Evolutionary conservation across 2,113 vertebrate genomes (phyloP).

Genomic region (Perca fluviatilis): DNA sequence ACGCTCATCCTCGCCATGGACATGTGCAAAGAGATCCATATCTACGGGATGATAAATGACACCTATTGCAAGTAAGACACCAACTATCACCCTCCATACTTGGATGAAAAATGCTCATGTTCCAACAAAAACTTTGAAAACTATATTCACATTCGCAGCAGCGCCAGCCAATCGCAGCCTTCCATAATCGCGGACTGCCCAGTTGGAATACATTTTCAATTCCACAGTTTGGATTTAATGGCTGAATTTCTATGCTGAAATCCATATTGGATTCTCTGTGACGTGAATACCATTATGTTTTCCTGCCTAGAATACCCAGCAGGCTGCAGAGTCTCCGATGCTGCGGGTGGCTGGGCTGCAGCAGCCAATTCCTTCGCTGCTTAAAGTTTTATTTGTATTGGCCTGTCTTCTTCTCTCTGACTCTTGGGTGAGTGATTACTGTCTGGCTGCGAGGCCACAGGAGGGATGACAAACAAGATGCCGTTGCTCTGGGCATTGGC

Average conservation of each 20-base stretch:
- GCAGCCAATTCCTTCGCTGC: slow-evolving; percentile 33
- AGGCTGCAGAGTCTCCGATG: slow-evolving; percentile 40
- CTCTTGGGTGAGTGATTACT: slow-evolving; percentile 51
- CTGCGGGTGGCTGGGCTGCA: slow-evolving; percentile 37
- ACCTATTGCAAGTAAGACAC: slow-evolving; percentile 96
- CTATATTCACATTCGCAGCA: slow-evolving; percentile 45
- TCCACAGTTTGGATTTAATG: slow-evolving; percentile 64
- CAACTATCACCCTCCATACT: background rate
- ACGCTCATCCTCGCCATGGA: slow-evolving; percentile 99
- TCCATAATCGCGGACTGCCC: slow-evolving; percentile 22
- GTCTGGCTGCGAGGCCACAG: slow-evolving; percentile 48
- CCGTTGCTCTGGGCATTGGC: slow-evolving; percentile 25
- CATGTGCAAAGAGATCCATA: slow-evolving; percentile 95
- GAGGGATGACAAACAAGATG: slow-evolving; percentile 67
- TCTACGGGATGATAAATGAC: slow-evolving; percentile 99
- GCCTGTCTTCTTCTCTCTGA: slow-evolving; percentile 30
- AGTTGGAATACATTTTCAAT: slow-evolving; percentile 52
- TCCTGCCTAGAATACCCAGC: slow-evolving; percentile 50
- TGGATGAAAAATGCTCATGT: slow-evolving; percentile 21
- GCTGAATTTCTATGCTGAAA: slow-evolving; percentile 63
- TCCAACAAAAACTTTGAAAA: slow-evolving; percentile 35
- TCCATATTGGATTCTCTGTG: slow-evolving; percentile 65
- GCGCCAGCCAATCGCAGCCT: slow-evolving; percentile 21
- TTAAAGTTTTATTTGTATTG: slow-evolving; percentile 30
- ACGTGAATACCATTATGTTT: slow-evolving; percentile 56